Evolutionary conservation across 2,888 invertebrate species (phyloP).

Genomic region (Druceiella hillmani): DNA sequence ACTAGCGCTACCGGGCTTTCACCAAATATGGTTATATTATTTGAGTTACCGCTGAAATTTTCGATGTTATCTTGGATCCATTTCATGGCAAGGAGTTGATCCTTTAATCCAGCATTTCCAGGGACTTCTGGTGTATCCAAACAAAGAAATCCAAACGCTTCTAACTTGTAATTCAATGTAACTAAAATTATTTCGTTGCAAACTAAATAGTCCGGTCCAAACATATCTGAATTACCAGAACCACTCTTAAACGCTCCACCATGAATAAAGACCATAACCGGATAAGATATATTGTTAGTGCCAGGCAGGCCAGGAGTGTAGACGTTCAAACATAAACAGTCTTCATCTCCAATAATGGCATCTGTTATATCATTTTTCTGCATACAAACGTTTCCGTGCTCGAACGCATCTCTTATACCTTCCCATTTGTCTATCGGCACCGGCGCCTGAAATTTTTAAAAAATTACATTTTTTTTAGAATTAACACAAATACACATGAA

Average conservation of each 20-base stretch:
- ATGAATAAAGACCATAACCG: constrained; percentile 5
- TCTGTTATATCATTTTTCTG: too few species aligned
- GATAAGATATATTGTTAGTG: background rate
- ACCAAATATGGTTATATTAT: constrained; percentile 6
- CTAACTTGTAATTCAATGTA: constrained; percentile 4
- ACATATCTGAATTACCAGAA: background rate
- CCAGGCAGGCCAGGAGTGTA: constrained; percentile 1
- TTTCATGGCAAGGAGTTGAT: constrained; percentile 2
- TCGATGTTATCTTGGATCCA: constrained; percentile 5
- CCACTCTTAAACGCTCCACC: constrained; percentile 3
- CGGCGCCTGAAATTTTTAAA: constrained; percentile 7
- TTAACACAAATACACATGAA: too few species aligned
- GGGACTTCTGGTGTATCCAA: constrained; percentile 3
- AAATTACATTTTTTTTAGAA: too few species aligned
- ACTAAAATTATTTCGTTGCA: constrained; percentile 1
- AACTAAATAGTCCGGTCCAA: constrained; percentile 3
- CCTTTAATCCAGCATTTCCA: constrained; percentile 3
- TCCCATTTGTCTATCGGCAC: constrained; percentile 1
- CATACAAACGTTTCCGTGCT: background rate
- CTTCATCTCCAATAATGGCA: background rate
- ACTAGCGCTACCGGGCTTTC: background rate
- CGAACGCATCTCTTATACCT: constrained; percentile 1
- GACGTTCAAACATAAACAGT: constrained; percentile 5
- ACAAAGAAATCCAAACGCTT: constrained; percentile 5
- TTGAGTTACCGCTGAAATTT: constrained; percentile 4